Base-by-base conservation (phyloP, 2,797 vertebrate genomes). In the Pipistrellus kuhlii region DNA sequence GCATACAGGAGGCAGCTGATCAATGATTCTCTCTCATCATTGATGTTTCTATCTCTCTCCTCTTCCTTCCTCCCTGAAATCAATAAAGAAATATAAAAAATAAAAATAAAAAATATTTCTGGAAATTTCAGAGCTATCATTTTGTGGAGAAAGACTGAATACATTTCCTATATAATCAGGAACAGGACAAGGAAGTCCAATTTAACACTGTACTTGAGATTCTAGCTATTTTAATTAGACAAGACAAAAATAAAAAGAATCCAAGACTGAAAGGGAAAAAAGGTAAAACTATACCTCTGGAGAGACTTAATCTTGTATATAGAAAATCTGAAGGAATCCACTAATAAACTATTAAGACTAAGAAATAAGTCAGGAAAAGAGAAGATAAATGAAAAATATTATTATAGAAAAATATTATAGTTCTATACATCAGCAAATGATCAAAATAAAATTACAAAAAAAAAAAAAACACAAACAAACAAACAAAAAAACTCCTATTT, bases 211-310 rank as follows among this genome's bases (percentile, higher is more conserved):
- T 48, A 91, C 41, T 84, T 73, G 27, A 59, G 66, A 32, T 84
- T 73, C 78, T 73, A 95, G 27, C 10, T 55, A 78, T 4, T 84
- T 48, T 46, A 78, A 72, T 51, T 18, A 59, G 41, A 44, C 55
- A 91, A 88, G 30, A 44, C 78, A 81, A 94, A 84, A 62, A 88
- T 62, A 66, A 91, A 88, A 84, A 10, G 53, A 91, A 94, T 44
- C 32, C 30, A 89, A 89, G 17, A 73, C 1, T 3, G 15, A 6
- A 35, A 41, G 13, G 27, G 0, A 7, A 8, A 0, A 25, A 23
- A 27, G 17, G 11, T 41, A 68, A 76, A 69, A 48, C 27, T 53
- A 75, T 53, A 75, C 48, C 53, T 87, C 13, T 87, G 53, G 38
- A 91, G 53, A 69, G 27, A 48, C 13, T 83, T 57, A 91, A 85